phyloP scores from a whole-genome alignment of 2,113 vertebrate species.

The Cynopterus brachyotis region DNA sequence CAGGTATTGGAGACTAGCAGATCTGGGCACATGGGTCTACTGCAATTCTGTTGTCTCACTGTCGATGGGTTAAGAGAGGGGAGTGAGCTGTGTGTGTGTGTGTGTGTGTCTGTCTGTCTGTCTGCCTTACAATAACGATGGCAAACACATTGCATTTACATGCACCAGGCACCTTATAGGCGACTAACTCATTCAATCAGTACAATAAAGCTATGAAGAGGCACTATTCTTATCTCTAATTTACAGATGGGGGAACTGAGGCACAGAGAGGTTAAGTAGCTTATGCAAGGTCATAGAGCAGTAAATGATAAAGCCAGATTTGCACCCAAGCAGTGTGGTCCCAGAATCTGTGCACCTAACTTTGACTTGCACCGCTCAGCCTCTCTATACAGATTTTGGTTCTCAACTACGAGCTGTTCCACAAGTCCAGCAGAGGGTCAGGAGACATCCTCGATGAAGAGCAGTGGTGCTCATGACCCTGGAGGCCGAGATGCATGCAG shows the following conservation, averaged over 20 bases:
- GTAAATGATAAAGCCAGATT: not conserved
- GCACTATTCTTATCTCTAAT: not conserved
- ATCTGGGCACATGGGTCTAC: not conserved
- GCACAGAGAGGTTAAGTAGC: not conserved
- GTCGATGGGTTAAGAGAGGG: not conserved
- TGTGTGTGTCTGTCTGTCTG: not conserved
- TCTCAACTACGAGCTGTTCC: not conserved
- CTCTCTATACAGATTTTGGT: not conserved
- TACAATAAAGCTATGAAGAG: not conserved
- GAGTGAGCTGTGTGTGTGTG: no score
- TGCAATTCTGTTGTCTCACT: not conserved
- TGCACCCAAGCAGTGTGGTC: not conserved
- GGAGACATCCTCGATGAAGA: not conserved
- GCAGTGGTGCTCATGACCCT: not conserved
- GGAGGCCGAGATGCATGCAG: not conserved
- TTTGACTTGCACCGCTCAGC: not conserved
- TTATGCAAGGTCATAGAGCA: not conserved
- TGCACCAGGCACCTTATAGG: not conserved
- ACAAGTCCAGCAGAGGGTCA: not conserved
- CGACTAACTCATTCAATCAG: not conserved
- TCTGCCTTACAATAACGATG: not conserved
- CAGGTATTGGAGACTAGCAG: not conserved
- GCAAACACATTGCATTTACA: not conserved
- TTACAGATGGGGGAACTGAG: not conserved
- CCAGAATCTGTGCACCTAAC: not conserved